Percentiles rank a stretch among this genome's conserved stretches.
Conservation (phyloP, 2,888 invertebrate genomes). For the Drosophila gaucha region DNA sequence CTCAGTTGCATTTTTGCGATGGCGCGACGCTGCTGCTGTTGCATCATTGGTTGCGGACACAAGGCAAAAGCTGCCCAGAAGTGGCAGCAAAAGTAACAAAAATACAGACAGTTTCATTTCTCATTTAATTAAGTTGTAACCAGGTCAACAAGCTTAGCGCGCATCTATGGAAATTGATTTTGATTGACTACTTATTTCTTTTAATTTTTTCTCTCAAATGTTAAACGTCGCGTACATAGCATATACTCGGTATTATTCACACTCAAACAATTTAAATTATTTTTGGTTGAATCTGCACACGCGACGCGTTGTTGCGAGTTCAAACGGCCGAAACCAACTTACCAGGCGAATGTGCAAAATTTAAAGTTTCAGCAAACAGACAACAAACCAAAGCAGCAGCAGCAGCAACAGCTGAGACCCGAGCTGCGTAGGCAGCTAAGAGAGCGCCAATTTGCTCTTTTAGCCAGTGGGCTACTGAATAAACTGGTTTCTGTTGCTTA, state of each 20-base stretch:
- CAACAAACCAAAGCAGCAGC: conserved; percentile 22
- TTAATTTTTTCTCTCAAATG: conserved; percentile 27
- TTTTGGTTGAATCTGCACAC: conserved; percentile 13
- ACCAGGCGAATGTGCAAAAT: conserved; percentile 70
- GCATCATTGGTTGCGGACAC: conserved; percentile 63
- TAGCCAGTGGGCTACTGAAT: conserved; percentile 31
- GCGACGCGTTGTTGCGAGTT: conserved; percentile 60
- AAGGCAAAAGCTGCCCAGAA: conserved; percentile 53
- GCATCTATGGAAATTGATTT: conserved; percentile 33
- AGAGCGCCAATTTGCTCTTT: conserved; percentile 62
- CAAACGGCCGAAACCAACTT: conserved; percentile 62
- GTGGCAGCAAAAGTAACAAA: conserved; percentile 40
- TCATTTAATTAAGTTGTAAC: conserved; percentile 29
- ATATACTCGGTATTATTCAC: conserved; percentile 39
- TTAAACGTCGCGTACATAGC: conserved; percentile 28
- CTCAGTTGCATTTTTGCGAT: conserved; percentile 44
- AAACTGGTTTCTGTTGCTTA: conserved; percentile 64
- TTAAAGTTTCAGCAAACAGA: conserved; percentile 57
- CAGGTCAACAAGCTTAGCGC: conserved; percentile 38
- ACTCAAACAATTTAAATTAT: conserved; percentile 3
- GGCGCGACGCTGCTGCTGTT: conserved; percentile 55
- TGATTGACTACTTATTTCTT: conserved; percentile 8
- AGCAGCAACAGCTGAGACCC: conserved; percentile 36
- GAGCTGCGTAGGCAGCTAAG: conserved; percentile 45
- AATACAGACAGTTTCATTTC: conserved; percentile 60